Evolutionary conservation across 2,888 invertebrate genomes (phyloP), one percentile per base, ranked within the genome.

Genomic region (Uloborus plumipes): DNA sequence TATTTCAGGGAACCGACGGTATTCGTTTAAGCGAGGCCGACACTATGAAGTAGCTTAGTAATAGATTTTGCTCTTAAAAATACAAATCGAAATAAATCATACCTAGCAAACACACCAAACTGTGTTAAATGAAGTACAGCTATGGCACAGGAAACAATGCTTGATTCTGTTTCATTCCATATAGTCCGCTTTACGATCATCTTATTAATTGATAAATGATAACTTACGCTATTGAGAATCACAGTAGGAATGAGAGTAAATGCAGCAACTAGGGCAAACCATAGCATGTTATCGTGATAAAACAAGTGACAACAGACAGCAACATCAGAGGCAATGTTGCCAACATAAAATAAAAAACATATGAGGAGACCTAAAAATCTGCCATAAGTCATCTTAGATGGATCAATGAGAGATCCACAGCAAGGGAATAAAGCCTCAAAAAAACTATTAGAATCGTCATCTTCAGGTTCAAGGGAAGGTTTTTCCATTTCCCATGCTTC

Each of bases 41-140:
- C n/a, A n/a, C n/a, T 53, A 53, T 53, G 15, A 6, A 6, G 16
- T n/a, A 53, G n/a, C 15, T 16, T 3, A 53, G 2, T n/a, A 26
- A 26, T 4, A 26, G 26, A 53, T 53, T 26, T 26, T 26, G 22
- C 18, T 20, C 13, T 50, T 26, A 72, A 55, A 15, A 59, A n/a
- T n/a, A n/a, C n/a, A n/a, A 55, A 31, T 22, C 16, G 59, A 18
- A 58, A 1, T 15, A 22, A 59, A 59, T 47, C 47, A 15, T 75
- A 81, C 81, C 74, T 81, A 26, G 72, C 75, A 62, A 67, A n/a
- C 18, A 82, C 39, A 22, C 81, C 81, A 82, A 75, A 76, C n/a
- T 82, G 81, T 6, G 76, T 39, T 18, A 82, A 61, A 53, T 82
- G 81, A n/a, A 82, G 31, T 20, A 82, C 15, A 13, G 81, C 76